Conservation (phyloP, 2,888 invertebrate species). For the Heteromyza rotundicornis region DNA sequence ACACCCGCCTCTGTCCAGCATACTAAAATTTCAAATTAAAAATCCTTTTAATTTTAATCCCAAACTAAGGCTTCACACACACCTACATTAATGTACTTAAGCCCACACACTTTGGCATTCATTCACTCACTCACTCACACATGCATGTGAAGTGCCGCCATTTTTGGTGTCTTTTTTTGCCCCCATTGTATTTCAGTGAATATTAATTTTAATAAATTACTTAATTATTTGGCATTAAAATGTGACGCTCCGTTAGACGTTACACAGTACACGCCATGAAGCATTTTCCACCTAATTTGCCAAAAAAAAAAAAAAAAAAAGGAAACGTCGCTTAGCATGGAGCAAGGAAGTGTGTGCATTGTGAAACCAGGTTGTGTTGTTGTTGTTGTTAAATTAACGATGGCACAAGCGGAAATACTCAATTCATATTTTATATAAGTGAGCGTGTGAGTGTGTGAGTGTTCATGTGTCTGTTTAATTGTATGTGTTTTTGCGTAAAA, state of each 20-base stretch:
- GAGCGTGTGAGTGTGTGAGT: too few relatives aligned
- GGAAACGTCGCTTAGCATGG: background rate
- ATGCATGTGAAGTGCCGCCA: background rate
- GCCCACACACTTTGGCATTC: background rate
- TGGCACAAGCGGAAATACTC: constrained; percentile 26
- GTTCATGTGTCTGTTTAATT: constrained; percentile 8
- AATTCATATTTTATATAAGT: constrained; percentile 27
- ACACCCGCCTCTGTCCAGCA: background rate
- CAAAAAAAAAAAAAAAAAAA: constrained; percentile 6
- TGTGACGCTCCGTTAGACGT: constrained; percentile 20
- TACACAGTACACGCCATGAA: background rate
- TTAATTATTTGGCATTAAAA: constrained; percentile 35
- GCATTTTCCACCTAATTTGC: constrained; percentile 32
- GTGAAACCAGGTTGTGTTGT: constrained; percentile 7
- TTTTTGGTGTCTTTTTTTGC: constrained; percentile 5
- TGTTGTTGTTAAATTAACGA: constrained; percentile 1
- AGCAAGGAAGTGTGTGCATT: constrained; percentile 14
- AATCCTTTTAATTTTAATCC: constrained; percentile 11
- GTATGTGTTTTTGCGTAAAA: constrained; percentile 15
- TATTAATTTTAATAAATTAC: constrained; percentile 36
- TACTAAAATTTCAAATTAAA: constrained; percentile 7
- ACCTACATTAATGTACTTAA: background rate
- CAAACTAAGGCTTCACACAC: background rate
- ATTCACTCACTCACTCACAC: background rate
- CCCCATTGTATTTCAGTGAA: constrained; percentile 18